Evolutionary conservation across 2,888 invertebrate species (phyloP), one percentile per base, ranked within the genome.

Genomic region (Hydropsyche betteni): DNA sequence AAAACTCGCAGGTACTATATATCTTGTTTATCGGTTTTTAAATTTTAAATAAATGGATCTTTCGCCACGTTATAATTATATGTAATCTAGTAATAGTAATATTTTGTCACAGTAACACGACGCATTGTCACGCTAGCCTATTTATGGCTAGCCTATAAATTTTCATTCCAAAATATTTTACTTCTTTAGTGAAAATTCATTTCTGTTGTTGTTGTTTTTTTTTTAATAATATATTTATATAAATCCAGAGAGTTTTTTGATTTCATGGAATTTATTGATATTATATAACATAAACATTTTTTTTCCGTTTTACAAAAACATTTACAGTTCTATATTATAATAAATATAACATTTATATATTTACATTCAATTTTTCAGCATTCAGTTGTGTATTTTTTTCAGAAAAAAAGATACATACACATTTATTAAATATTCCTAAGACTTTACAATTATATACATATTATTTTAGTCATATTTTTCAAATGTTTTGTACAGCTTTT

Each of bases 251-350:
- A 8, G 10, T 44, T 8, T 1, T 68, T 68, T 50, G 14, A 44
- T 50, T 69, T 69, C 24, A n/a, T 44, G 24, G 5, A 3, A 69
- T 69, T 50, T 50, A 69, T 69, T 69, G 51, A 69, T 51, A 24
- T 24, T 24, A 24, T 24, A 50, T 50, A 72, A 72, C 72, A 72
- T 61, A 70, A 70, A 53, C 36, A 72, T 72, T 72, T 58, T 72
- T 58, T 58, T 50, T 58, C 36, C 72, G 55, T 44, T 70, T 72
- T 72, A 72, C 72, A 72, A 72, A 72, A 72, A 72, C 72, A 72
- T 72, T 55, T 72, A 72, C 72, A 72, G 8, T 72, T 38, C 72
- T 72, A 72, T 52, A 51, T 8, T 53, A 8, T 58, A 52, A 70
- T 52, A 24, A 38, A 72, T 36, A 58, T 58, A 58, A 72, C 50